Conservation (phyloP, 2,797 vertebrate genomes). For the Furcifer pardalis region DNA sequence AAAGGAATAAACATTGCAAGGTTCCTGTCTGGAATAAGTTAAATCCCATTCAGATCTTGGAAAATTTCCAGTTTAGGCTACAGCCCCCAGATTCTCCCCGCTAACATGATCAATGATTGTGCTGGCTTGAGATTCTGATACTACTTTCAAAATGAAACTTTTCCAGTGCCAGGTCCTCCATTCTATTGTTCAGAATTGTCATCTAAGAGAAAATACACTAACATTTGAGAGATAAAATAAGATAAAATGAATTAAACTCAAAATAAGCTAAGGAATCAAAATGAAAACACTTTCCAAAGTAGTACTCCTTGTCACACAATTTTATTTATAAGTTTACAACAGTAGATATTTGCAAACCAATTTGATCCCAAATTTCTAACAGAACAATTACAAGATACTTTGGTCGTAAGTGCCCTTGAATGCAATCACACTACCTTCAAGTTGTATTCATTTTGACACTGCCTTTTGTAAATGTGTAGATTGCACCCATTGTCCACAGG, state of each 20-base stretch:
- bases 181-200: background rate
- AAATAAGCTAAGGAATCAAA: conserved; percentile 8
- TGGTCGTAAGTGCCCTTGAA: conserved; percentile 76
- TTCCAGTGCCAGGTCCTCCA: background rate
- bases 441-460: conserved; percentile 3
- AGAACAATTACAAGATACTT: conserved; percentile 66
- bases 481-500: conserved; percentile 61
- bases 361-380: conserved; percentile 39
- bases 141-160: no score
- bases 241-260: conserved; percentile 9
- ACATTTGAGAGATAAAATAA: conserved; percentile 35
- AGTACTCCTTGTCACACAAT: conserved; percentile 56
- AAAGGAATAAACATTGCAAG: no score
- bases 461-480: background rate
- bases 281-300: conserved; percentile 62
- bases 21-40: background rate
- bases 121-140: no score
- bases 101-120: no score
- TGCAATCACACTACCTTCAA: conserved; percentile 52
- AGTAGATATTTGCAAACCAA: conserved; percentile 63
- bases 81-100: no score
- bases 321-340: conserved; percentile 79
- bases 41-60: no score
- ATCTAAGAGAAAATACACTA: background rate
- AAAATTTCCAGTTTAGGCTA: no score